Conservation (phyloP, 2,888 invertebrate species). For the Andrena camellia region DNA sequence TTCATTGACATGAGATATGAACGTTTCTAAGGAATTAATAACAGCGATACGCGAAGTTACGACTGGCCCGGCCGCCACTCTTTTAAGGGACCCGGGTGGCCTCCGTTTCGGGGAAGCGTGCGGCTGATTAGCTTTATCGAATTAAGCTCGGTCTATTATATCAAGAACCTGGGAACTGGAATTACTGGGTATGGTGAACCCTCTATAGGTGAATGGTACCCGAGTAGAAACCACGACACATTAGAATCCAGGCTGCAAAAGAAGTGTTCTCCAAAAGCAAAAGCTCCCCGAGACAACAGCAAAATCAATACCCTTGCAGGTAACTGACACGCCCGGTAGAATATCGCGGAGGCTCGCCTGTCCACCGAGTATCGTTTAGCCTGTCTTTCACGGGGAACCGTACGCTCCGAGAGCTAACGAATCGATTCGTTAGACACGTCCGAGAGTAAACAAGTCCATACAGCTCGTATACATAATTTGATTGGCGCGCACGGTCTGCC, state of each 20-base stretch:
- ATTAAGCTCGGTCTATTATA: no score
- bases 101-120: no score
- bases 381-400: constrained; percentile 2
- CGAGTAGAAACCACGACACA: no score
- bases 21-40: constrained; percentile 52
- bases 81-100: background rate
- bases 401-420: constrained; percentile 23
- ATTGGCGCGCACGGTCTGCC: constrained; percentile 16
- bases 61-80: constrained; percentile 8
- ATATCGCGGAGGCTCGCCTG: background rate
- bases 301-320: constrained; percentile 7
- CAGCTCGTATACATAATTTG: constrained; percentile 42
- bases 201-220: no score
- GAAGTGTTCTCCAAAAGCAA: no score
- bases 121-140: no score
- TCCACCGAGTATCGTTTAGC: constrained; percentile 2
- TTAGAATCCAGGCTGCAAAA: no score
- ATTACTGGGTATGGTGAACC: no score
- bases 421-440: constrained; percentile 49
- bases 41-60: constrained; percentile 23
- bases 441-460: constrained; percentile 31
- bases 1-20: constrained; percentile 50
- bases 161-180: no score
- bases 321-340: constrained; percentile 31
- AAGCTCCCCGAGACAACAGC: background rate